phyloP scores from a whole-genome alignment of 2,888 invertebrate genomes.

The Eremobia ochroleuca region DNA sequence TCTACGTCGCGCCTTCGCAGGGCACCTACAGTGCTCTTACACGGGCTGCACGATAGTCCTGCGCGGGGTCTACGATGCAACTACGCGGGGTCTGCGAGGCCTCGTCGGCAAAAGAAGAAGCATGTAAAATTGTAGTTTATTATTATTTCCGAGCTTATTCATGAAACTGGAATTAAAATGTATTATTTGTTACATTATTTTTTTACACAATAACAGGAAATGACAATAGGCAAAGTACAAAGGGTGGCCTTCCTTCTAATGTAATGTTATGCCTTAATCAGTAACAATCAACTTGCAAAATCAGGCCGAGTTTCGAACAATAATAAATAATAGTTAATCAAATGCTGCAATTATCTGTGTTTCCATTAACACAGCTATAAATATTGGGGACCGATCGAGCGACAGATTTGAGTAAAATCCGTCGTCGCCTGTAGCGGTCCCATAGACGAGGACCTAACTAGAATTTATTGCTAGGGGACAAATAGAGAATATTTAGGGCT shows the following conservation, averaged over 20 bases:
- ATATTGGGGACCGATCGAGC: constrained; percentile 65
- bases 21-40: background rate
- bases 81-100: background rate
- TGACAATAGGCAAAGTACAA: constrained; percentile 3
- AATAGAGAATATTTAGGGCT: constrained; percentile 67
- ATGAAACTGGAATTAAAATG: constrained; percentile 4
- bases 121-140: background rate
- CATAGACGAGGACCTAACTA: constrained; percentile 81
- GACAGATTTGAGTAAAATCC: constrained; percentile 70
- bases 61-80: too few relatives aligned
- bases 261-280: constrained; percentile 13
- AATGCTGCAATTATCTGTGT: constrained; percentile 65
- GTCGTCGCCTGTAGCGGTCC: constrained; percentile 73
- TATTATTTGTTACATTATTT: background rate
- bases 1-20: background rate
- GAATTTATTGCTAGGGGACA: constrained; percentile 81
- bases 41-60: background rate
- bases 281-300: constrained; percentile 41
- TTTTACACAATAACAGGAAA: constrained; percentile 25
- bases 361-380: constrained; percentile 72
- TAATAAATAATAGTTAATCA: constrained; percentile 58
- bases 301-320: constrained; percentile 25
- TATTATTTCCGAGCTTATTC: background rate
- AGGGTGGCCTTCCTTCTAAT: background rate
- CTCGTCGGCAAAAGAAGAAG: background rate